These are phyloP conservation scores for Bergia sp. DNA, from an alignment of 92 coral and sea anemone species.

Conservation along the genomic window DNA sequence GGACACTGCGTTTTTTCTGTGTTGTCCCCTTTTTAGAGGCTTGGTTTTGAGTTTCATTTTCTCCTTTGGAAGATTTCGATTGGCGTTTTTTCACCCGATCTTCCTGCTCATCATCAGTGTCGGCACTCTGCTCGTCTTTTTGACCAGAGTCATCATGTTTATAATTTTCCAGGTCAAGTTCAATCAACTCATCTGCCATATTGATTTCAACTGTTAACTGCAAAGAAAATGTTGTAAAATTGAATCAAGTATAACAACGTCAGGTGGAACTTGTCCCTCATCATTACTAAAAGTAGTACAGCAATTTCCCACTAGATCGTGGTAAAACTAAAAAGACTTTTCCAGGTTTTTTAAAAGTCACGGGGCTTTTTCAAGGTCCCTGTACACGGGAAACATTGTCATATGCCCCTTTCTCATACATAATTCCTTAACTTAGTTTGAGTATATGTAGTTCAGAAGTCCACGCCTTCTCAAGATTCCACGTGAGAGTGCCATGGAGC, in stretches of 20 bases:
- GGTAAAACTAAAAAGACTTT: no score
- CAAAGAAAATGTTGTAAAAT: background rate
- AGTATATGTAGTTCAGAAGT: no score
- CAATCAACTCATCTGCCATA: constrained; percentile 35
- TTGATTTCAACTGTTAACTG: constrained; percentile 17
- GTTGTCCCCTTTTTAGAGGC: background rate
- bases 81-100: background rate
- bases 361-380: no score
- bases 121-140: background rate
- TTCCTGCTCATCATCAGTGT: background rate
- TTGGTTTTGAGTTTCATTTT: background rate
- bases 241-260: background rate
- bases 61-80: background rate
- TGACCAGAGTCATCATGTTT: background rate
- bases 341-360: no score
- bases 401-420: no score
- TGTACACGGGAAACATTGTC: no score
- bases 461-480: no score
- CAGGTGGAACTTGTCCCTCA: no score
- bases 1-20: background rate
- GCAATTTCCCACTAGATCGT: no score
- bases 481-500: no score
- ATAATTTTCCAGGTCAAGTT: constrained; percentile 2
- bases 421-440: no score
- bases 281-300: no score